Percentiles rank a stretch among this genome's conserved stretches.
Evolutionary conservation across 1,140 invertebrate genomes (phyloP).

Genomic region (Psilanteris sp.): DNA sequence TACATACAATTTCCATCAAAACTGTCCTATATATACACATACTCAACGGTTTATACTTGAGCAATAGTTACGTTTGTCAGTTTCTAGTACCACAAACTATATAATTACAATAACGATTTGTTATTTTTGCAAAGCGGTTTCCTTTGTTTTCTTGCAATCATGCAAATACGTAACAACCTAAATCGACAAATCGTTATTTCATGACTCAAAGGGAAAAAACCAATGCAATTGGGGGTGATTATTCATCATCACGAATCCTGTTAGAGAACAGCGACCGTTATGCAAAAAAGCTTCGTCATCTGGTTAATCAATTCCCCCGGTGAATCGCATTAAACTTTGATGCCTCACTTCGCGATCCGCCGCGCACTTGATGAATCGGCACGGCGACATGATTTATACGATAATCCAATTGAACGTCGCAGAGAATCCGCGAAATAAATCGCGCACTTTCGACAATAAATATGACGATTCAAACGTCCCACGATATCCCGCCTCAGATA

Average conservation of each 20-base stretch:
- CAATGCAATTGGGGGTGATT: constrained; percentile 44
- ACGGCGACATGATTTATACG: constrained; percentile 36
- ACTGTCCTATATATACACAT: too few relatives aligned
- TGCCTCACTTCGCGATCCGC: constrained; percentile 39
- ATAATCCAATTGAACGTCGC: constrained; percentile 13
- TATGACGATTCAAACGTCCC: constrained; percentile 36
- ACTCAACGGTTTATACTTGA: too few relatives aligned
- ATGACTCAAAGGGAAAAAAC: constrained; percentile 29
- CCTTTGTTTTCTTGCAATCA: constrained; percentile 43
- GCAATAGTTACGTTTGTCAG: not conserved
- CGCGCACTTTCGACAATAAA: constrained; percentile 17
- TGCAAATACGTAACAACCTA: constrained; percentile 38
- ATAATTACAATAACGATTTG: constrained; percentile 14
- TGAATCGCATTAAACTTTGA: constrained; percentile 54
- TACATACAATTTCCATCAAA: too few relatives aligned
- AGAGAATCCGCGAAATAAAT: constrained; percentile 23
- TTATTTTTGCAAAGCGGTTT: constrained; percentile 1
- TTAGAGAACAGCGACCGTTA: constrained; percentile 42
- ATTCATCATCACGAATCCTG: constrained; percentile 56
- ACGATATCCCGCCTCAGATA: constrained; percentile 44
- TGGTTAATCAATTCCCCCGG: constrained; percentile 43
- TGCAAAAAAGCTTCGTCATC: constrained; percentile 49
- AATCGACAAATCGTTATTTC: constrained; percentile 42
- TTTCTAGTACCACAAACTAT: constrained; percentile 4
- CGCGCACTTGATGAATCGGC: constrained; percentile 23